Evolutionary conservation across 2,797 vertebrate genomes (phyloP), one percentile per base, ranked within the genome.

Genomic region (Gadopsis bispinosus): DNA sequence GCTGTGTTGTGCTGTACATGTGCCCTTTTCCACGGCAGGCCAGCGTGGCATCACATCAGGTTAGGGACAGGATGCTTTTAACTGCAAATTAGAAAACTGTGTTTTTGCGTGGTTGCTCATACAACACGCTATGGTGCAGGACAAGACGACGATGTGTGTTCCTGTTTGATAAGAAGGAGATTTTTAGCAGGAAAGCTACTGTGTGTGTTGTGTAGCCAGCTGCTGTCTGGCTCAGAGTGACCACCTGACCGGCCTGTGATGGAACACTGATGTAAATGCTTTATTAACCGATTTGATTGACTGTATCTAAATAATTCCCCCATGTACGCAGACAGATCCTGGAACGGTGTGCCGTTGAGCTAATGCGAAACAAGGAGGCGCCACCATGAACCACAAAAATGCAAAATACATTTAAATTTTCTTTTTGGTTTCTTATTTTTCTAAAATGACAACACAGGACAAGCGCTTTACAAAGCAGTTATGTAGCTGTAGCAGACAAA

Each of bases 1-100:
- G 39, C 60, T 56, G 11, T n/a, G 61, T 75, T 72, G 70, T 79
- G 48, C 48, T 68, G 47, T 7, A 47, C 50, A 50, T 58, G 31
- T 41, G 50, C 63, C 14, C 4, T 77, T 70, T 62, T 72, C 55
- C 14, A 31, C 56, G 19, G 9, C 33, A 33, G 39, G 54, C 26
- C 26, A 37, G 14, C 70, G 26, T 1, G 47, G 56, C 45, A 7
- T 55, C 33, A 35, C 76, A 71, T 69, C 33, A 65, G 20, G 37
- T 59, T 43, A 55, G 48, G 35, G 7, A 41, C 39, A 41, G 3
- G 12, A 41, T 41, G 12, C 11, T 12, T 41, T 41, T 41, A 41
- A 41, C 12, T 41, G 37, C 10, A 39, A 41, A 41, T 13, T 41
- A 41, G 39, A 41, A 12, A 41, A 41, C 39, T 41, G 11, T 39